Conservation (phyloP, 2,888 invertebrate genomes). For the Caenorhabditis sp. region DNA sequence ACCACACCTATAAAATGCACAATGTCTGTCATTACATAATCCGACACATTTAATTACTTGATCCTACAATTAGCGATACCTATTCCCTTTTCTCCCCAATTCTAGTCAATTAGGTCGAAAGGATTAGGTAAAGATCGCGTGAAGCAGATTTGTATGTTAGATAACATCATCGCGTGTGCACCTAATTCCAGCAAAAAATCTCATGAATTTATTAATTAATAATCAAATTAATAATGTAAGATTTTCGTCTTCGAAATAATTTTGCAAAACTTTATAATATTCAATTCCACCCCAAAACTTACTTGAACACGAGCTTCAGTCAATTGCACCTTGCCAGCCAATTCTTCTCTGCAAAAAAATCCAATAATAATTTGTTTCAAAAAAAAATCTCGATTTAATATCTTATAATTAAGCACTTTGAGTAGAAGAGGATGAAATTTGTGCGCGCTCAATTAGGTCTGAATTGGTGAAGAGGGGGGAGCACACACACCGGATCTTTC, state of each 20-base stretch:
- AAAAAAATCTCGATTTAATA: not conserved
- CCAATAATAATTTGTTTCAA: not conserved
- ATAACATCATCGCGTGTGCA: conserved; percentile 34
- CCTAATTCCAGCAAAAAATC: conserved; percentile 1
- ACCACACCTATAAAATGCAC: conserved; percentile 58
- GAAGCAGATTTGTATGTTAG: conserved; percentile 32
- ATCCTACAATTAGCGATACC: conserved; percentile 15
- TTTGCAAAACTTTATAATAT: not conserved
- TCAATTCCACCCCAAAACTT: conserved; percentile 14
- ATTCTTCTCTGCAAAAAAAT: conserved; percentile 69
- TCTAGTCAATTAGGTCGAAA: not conserved
- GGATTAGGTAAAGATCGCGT: conserved; percentile 25
- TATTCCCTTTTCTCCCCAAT: not conserved
- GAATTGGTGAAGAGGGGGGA: conserved; percentile 18
- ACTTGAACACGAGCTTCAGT: conserved; percentile 71
- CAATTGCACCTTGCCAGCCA: conserved; percentile 67
- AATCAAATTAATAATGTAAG: not conserved
- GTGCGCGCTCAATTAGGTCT: conserved; percentile 47
- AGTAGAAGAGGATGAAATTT: conserved; percentile 27
- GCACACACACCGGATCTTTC: conserved; percentile 1
- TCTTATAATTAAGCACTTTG: conserved; percentile 33
- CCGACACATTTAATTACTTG: not conserved
- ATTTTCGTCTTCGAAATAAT: conserved; percentile 5
- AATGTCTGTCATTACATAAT: conserved; percentile 1
- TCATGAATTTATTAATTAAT: not conserved